A percentile compares a stretch with the other conserved stretches of the same genome.
Conservation (phyloP, 2,113 vertebrate species). For the Tricholaema leucomelas region DNA sequence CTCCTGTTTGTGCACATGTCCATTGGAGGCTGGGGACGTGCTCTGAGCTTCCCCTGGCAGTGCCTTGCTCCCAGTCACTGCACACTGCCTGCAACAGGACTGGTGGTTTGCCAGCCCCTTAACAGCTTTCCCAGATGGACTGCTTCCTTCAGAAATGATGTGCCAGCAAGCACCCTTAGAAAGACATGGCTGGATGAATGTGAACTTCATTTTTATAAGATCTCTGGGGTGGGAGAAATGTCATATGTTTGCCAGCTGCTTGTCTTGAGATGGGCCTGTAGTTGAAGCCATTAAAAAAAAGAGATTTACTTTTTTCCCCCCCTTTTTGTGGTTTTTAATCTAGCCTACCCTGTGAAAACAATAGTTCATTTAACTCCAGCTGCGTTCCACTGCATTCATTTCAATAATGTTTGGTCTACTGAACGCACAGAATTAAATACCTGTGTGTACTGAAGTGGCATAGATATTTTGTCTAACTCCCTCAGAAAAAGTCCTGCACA, state of each 20-base stretch:
- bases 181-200: slow-evolving; percentile 25
- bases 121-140: neutral
- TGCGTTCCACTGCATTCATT: slow-evolving; percentile 56
- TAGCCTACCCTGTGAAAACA: slow-evolving; percentile 42
- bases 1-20: neutral
- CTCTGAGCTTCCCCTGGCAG: neutral
- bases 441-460: slow-evolving; percentile 45
- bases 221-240: neutral
- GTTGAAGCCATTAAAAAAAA: neutral
- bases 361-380: slow-evolving; percentile 60
- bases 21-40: neutral
- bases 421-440: slow-evolving; percentile 58
- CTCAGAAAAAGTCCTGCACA: neutral
- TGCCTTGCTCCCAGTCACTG: neutral
- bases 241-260: slow-evolving; percentile 56
- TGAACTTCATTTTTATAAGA: slow-evolving; percentile 26
- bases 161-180: slow-evolving; percentile 21
- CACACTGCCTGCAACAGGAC: neutral
- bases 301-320: neutral
- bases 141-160: neutral
- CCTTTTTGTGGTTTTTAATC: slow-evolving; percentile 22
- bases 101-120: neutral
- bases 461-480: slow-evolving; percentile 30
- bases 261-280: neutral
- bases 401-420: slow-evolving; percentile 53